phyloP scores from a whole-genome alignment of 2,113 vertebrate genomes.

The Pseudolaguvia tuberculata region DNA sequence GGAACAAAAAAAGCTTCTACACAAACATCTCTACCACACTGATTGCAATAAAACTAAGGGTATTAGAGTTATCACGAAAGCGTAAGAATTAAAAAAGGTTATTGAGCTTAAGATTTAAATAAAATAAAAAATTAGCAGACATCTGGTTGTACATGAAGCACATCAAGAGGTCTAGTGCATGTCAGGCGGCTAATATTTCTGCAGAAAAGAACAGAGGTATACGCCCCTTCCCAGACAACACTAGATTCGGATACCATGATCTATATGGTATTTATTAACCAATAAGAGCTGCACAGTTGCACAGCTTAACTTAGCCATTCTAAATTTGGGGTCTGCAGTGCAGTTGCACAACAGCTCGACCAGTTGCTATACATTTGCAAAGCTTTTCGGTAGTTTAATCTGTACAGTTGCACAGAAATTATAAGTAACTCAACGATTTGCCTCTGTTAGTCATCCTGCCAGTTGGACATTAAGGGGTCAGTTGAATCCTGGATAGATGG shows the following conservation, averaged over 20 bases:
- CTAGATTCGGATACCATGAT: constrained; percentile 40
- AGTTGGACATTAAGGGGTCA: constrained; percentile 51
- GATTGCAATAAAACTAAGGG: constrained; percentile 54
- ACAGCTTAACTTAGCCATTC: constrained; percentile 60
- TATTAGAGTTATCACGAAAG: constrained; percentile 59
- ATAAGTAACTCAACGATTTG: constrained; percentile 50
- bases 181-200: constrained; percentile 61
- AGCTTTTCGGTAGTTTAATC: constrained; percentile 41
- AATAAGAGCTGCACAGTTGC: constrained; percentile 64
- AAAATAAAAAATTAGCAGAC: constrained; percentile 35
- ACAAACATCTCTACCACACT: constrained; percentile 68
- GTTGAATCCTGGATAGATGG: constrained; percentile 57
- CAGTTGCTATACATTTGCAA: constrained; percentile 38
- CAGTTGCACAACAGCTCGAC: constrained; percentile 58
- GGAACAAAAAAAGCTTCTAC: constrained; percentile 69
- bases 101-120: constrained; percentile 2
- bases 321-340: constrained; percentile 39
- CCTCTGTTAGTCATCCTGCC: constrained; percentile 47
- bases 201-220: constrained; percentile 64
- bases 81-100: constrained; percentile 44
- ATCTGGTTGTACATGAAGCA: constrained; percentile 64
- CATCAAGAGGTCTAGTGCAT: constrained; percentile 52
- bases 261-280: constrained; percentile 56
- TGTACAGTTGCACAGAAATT: constrained; percentile 68
- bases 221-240: constrained; percentile 57